Evolutionary conservation across 2,113 vertebrate genomes (phyloP).

Genomic region (Tyto alba): DNA sequence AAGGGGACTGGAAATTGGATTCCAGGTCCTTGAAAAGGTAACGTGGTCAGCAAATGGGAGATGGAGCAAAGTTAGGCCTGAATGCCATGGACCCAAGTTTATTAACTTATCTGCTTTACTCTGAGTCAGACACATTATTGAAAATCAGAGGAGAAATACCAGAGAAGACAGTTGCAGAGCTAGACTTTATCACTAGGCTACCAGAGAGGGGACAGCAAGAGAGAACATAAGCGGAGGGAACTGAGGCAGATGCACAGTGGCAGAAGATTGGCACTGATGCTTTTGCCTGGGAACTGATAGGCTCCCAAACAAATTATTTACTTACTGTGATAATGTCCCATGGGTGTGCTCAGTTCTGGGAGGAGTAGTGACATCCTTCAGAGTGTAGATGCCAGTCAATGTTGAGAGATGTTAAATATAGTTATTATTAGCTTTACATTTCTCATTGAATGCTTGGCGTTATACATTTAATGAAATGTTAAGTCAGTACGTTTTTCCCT

Average conservation of each 20-base stretch:
- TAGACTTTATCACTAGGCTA: neutral
- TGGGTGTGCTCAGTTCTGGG: neutral
- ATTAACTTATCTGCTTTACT: neutral
- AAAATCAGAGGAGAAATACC: neutral
- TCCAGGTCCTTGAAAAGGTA: neutral
- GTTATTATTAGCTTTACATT: neutral
- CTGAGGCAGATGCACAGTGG: accelerated
- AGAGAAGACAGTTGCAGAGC: neutral
- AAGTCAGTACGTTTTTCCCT: neutral
- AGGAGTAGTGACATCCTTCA: neutral
- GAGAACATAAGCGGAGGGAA: neutral
- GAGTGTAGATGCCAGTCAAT: neutral
- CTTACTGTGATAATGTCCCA: neutral
- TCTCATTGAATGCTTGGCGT: neutral
- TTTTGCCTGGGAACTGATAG: neutral
- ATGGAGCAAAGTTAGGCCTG: neutral
- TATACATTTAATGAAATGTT: neutral
- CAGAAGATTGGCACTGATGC: neutral
- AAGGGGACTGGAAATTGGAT: neutral
- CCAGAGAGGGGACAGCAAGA: neutral
- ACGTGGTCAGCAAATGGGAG: neutral
- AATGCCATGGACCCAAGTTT: neutral
- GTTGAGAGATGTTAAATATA: neutral
- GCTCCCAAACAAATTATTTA: neutral
- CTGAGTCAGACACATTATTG: accelerated